Evolutionary conservation across 2,888 invertebrate genomes (phyloP).

Genomic region (Sinelater perroti): DNA sequence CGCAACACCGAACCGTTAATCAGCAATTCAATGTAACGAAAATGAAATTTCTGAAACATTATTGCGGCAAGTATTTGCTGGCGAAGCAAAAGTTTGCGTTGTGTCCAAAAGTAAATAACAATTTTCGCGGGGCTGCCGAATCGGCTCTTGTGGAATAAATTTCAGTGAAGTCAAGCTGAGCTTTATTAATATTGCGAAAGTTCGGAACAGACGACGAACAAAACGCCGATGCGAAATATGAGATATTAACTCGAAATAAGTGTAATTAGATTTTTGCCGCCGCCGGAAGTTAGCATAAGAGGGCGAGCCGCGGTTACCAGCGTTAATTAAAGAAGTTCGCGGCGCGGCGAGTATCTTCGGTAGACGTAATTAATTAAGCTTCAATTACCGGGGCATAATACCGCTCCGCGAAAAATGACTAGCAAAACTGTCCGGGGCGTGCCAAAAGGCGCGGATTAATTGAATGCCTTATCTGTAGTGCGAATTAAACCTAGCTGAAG

Average conservation of each 20-base stretch:
- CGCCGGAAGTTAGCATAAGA: conserved; percentile 1
- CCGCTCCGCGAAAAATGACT: not conserved
- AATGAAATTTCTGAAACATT: no score
- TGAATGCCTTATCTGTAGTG: not conserved
- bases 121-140: no score
- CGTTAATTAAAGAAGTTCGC: conserved; percentile 11
- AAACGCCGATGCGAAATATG: no score
- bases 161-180: not conserved
- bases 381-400: conserved; percentile 6
- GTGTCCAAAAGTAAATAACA: no score
- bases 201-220: not conserved
- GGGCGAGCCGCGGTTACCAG: not conserved
- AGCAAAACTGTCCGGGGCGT: no score
- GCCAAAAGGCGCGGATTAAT: no score
- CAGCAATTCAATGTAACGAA: no score
- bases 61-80: no score
- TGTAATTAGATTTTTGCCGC: conserved; percentile 5
- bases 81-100: no score
- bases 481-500: not conserved
- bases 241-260: conserved; percentile 5
- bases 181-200: not conserved
- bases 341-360: conserved; percentile 1
- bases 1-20: no score
- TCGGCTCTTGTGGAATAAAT: no score
- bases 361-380: conserved; percentile 12